Base-by-base conservation (phyloP, 2,113 vertebrate genomes). In the Alosa alosa region DNA sequence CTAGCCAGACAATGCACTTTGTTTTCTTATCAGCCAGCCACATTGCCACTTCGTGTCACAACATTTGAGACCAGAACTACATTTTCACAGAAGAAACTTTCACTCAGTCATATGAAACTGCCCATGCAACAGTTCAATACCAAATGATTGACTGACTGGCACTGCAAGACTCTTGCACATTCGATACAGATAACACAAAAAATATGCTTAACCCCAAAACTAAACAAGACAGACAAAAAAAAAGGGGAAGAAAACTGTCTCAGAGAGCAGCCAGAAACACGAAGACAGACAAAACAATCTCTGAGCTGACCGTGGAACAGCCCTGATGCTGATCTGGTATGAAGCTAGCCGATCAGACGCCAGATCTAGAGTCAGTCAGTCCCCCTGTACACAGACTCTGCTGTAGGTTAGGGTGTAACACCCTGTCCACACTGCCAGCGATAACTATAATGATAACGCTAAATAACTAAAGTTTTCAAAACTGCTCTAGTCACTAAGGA, bases 11-110 rank as follows among this genome's bases (percentile, higher is more conserved):
- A 78, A 78, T 41, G 72, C 0, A 1, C 72, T 78, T 78, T 78
- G 72, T 78, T 36, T 15, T 36, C 72, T 78, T 78, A 78, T 78
- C 72, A 78, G 31, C 72, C 13, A 78, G 36, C 72, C 72, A 78
- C 36, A 78, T 15, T 36, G 72, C 31, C 36, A 78, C 25, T 75
- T 10, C 68, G 13, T 10, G 3, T 36, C 31, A 75, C 68, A 13
- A 72, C 64, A 36, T 36, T 31, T 31, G 25, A 17, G 17, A 18
- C 52, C 52, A 55, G 52, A 55, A 18, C 18, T 22, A n/a, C 18
- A 60, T 60, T 60, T 60, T 4, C 18, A 22, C 18, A 60, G 20
- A 60, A 20, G 55, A 20, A 60, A 22, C 55, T 20, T 57, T 57
- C 0, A 57, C 17, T 22, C 55, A 7, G 22, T 22, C 5, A 22